Percentiles rank a stretch among this genome's conserved stretches.
phyloP scores from a whole-genome alignment of 2,113 vertebrate species.

The Alligator sinensis region DNA sequence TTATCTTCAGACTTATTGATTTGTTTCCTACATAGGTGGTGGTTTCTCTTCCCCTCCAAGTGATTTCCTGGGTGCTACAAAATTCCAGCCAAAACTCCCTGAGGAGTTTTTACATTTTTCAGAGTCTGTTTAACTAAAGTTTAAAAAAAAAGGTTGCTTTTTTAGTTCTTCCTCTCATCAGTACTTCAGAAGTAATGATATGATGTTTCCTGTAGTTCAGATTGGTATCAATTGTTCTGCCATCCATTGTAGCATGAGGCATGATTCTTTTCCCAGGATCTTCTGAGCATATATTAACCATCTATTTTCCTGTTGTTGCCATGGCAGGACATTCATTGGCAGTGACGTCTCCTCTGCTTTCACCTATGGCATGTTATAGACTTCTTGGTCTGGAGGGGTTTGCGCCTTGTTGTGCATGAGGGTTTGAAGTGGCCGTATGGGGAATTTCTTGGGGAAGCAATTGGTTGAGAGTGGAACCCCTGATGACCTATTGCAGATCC shows the following conservation, averaged over 20 bases:
- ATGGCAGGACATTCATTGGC: no score
- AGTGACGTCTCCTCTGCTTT: no score
- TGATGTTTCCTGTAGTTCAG: not conserved
- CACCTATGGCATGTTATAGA: no score
- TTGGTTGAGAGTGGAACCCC: no score
- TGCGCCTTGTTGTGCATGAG: no score
- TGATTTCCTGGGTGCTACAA: not conserved
- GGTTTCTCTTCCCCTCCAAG: not conserved
- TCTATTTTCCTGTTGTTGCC: no score
- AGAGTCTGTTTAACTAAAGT: not conserved
- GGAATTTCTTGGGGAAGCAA: no score
- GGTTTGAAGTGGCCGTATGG: no score
- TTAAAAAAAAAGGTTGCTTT: not conserved
- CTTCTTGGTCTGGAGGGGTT: no score
- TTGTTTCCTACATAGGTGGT: not conserved
- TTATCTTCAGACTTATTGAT: not conserved
- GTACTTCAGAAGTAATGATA: not conserved
- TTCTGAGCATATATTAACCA: not conserved
- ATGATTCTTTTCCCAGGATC: not conserved
- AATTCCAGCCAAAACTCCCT: not conserved
- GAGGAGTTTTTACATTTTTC: not conserved
- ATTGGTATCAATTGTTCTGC: no score
- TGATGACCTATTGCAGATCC: no score
- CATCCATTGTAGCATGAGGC: not conserved
- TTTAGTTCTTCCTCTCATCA: not conserved